Evolutionary conservation across 2,888 invertebrate species (phyloP), one percentile per base, ranked within the genome.

Genomic region (Eupithecia tripunctaria): DNA sequence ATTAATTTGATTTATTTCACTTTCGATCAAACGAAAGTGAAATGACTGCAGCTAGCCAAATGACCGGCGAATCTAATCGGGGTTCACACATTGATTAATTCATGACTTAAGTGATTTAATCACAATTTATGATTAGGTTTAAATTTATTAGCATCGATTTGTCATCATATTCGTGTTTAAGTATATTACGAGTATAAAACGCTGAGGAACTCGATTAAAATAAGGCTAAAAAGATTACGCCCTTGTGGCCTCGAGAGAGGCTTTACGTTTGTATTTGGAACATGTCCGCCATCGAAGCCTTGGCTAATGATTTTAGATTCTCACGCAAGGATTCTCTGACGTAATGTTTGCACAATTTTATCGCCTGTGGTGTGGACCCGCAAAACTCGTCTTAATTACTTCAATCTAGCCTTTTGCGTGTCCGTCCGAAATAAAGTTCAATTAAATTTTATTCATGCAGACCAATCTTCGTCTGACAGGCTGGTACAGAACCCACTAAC

Each of bases 281-380:
- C 77, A 72, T 73, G 77, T 71, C 67, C 63, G 67, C 63, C 72
- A 78, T 80, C 78, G 73, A 70, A 36, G 63, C 78, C 80, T 75
- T 81, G 77, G 76, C 72, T 82, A 83, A 82, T 82, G 76, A 80
- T 81, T 80, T 84, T 79, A 78, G 83, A 82, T 84, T 85, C 82
- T 81, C 85, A 83, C 82, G 82, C 86, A 79, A 84, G 82, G 81
- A 81, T 83, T 81, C 82, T 74, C 72, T 88, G 87, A 86, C 85
- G 86, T 87, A 84, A 86, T 76, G 73, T 70, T 76, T 74, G 75
- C 77, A 75, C 79, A 80, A 82, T 77, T 79, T 79, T 74, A 81
- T 78, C 77, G 77, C 71, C 76, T 72, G 70, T 80, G 78, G 79
- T 72, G 70, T 80, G 78, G 79, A 80, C 74, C 73, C 76, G 78